Evolutionary conservation across 2,888 invertebrate genomes (phyloP), one percentile per base, ranked within the genome.

Genomic region (Conistra vaccinii): DNA sequence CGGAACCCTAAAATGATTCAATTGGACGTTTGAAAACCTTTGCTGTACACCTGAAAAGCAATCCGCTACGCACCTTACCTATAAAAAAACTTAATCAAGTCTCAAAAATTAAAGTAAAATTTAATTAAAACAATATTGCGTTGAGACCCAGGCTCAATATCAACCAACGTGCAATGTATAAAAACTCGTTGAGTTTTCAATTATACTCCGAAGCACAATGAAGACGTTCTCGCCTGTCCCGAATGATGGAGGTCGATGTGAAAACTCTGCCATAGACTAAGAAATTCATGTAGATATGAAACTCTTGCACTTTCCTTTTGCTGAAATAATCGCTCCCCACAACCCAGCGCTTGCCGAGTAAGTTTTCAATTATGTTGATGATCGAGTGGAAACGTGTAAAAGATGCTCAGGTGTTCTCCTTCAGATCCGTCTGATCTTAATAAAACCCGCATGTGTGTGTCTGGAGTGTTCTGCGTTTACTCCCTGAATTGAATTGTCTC

Each of bases 151-250:
- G 53, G 60, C 60, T 76, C 42, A 58, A 72, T 76, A 69, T 60
- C 61, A 73, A 55, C 61, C 60, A 70, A 73, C 58, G 61, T 70
- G 60, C 39, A 76, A 45, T 71, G 45, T 58, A 78, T 63, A 81
- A 82, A 81, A 82, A 74, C 79, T 73, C 77, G 71, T 86, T 86
- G 82, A 89, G 85, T 89, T 89, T 90, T 91, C 89, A 91, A 90
- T 90, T 88, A 89, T 82, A 84, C 84, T 83, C 86, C 65, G 77
- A 77, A 84, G 84, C 80, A 90, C 89, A 92, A 91, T 91, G 88
- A 91, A 91, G 91, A 91, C 87, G 89, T 90, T 91, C 89, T 86
- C 86, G 89, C 88, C 87, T 89, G 92, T 90, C 92, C 87, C 75
- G 72, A 77, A 76, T 92, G 92, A 91, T 83, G 86, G 77, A 87